Evolutionary conservation across 2,888 invertebrate species (phyloP), one percentile per base, ranked within the genome.

Genomic region (Tetragonisca angustula): DNA sequence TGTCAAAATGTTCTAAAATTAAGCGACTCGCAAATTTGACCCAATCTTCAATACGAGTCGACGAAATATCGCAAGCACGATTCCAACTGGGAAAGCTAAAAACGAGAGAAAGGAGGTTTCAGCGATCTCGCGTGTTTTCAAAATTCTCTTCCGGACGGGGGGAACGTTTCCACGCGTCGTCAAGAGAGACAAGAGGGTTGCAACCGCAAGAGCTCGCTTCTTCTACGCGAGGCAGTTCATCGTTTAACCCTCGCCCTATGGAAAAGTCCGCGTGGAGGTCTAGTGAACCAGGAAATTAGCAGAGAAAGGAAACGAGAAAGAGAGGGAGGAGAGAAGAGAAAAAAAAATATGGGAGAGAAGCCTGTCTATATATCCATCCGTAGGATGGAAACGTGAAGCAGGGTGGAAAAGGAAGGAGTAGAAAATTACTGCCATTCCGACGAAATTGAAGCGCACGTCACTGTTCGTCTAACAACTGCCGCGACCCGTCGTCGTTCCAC

Each of bases 401-500:
- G 9, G 4, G 27, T 59, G 59, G 62, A 56, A 69, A 52, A 69
- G 56, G 36, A 70, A 61, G 76, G 43, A 79, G 75, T 67, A 71
- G 84, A 88, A 89, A 86, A 88, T 87, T 72, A 83, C 78, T 82
- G 81, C 52, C 79, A 79, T 84, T 78, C 79, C 59, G 36, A 69
- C 36, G 69, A 87, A 87, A 88, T 88, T 83, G 89, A 88, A 82
- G 80, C 84, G 73, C 62, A 65, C 75, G 67, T 67, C 72, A 36
- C 79, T 72, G 54, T 52, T 76, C 59, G 78, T 70, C 68, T 59
- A 64, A 83, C 68, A 72, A 82, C 54, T 43, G 72, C 76, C 65
- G 59, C 67, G 59, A 59, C 27, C 74, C 32, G 9, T 36, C 68
- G 69, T 68, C 68, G 68, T 69, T 70, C 24, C 65, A 49, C 61